Evolutionary conservation across 1,140 invertebrate species (phyloP).

Genomic region (Nymphalis io): DNA sequence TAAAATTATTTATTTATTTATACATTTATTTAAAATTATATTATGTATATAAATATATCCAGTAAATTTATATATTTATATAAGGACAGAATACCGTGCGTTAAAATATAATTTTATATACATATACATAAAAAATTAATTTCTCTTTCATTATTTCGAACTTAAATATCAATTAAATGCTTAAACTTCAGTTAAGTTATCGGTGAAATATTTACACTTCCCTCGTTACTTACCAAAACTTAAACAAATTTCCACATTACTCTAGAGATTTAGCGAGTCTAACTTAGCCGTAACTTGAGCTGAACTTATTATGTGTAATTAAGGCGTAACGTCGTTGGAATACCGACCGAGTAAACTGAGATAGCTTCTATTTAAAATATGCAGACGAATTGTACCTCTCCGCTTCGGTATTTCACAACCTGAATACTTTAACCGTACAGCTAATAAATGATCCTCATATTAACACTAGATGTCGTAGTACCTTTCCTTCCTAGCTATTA

Average conservation of each 20-base stretch:
- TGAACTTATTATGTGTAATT: conserved; percentile 25
- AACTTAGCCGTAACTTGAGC: conserved; percentile 23
- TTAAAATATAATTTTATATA: too few relatives aligned
- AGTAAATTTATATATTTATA: too few relatives aligned
- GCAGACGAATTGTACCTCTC: neutral
- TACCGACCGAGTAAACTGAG: conserved; percentile 5
- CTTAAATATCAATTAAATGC: neutral
- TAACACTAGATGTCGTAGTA: too few relatives aligned
- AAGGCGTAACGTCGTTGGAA: conserved; percentile 17
- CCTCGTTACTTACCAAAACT: conserved; percentile 10
- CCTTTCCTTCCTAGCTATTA: too few relatives aligned
- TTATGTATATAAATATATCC: too few relatives aligned
- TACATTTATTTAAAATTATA: too few relatives aligned
- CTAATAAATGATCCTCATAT: neutral
- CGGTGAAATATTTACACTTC: neutral
- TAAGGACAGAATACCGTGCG: too few relatives aligned
- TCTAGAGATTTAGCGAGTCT: conserved; percentile 5
- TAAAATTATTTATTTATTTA: too few relatives aligned
- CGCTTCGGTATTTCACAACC: neutral
- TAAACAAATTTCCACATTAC: conserved; percentile 20
- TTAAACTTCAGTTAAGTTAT: neutral
- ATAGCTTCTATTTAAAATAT: conserved; percentile 17
- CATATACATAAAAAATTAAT: too few relatives aligned
- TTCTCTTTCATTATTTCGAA: neutral
- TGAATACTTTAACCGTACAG: neutral